These are phyloP conservation scores for Melieria omissa DNA, from an alignment of 2,888 invertebrate species.

Conservation along the genomic window DNA sequence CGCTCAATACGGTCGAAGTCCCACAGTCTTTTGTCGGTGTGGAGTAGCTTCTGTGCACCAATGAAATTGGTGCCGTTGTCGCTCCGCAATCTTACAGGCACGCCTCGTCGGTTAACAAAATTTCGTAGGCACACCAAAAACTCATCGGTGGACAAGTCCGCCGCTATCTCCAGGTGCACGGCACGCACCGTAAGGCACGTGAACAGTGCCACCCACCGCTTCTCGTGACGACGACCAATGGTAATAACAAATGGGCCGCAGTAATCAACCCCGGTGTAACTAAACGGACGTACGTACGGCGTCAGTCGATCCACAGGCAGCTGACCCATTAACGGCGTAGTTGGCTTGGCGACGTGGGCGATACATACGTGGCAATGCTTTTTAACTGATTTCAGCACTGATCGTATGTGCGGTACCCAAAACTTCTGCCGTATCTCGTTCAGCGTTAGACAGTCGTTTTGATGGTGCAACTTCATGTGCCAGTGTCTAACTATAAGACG, in stretches of 20 bases:
- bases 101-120: conserved; percentile 40
- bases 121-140: conserved; percentile 42
- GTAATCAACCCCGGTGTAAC: conserved; percentile 45
- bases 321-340: conserved; percentile 45
- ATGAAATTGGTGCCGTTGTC: conserved; percentile 39
- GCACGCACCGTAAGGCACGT: conserved; percentile 28
- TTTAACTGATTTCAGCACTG: background rate
- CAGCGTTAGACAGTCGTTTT: no score
- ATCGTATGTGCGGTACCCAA: background rate
- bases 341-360: conserved; percentile 28
- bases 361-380: conserved; percentile 22
- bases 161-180: conserved; percentile 39
- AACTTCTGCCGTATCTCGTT: conserved; percentile 10
- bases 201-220: conserved; percentile 40
- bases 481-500: no score
- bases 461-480: no score
- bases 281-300: conserved; percentile 41
- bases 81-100: conserved; percentile 37
- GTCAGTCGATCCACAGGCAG: conserved; percentile 39
- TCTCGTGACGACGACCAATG: conserved; percentile 42
- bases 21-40: conserved; percentile 22
- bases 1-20: conserved; percentile 27
- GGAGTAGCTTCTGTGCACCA: conserved; percentile 28
- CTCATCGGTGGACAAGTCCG: conserved; percentile 40
- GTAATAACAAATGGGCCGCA: conserved; percentile 38